Conservation (phyloP, 1,140 invertebrate species). For the Melanaphis sacchari region DNA sequence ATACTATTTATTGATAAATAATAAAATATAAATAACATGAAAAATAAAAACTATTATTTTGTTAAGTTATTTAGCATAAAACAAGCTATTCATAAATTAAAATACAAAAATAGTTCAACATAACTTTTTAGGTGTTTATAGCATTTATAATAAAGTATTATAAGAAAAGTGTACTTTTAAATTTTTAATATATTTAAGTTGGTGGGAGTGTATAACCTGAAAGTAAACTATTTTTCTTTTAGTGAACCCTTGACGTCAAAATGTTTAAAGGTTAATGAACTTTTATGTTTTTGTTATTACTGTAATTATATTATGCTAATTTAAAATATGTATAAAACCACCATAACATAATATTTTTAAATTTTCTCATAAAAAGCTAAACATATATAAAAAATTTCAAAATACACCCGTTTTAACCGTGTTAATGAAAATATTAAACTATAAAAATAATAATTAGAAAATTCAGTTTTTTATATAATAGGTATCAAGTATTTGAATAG, state of each 20-base stretch:
- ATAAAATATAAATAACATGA: too few relatives aligned
- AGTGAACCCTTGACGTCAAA: neutral
- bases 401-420: neutral
- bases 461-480: neutral
- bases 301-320: constrained; percentile 22
- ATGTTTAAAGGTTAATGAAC: neutral
- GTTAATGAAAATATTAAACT: neutral
- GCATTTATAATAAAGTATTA: neutral
- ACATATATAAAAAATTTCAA: neutral
- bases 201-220: neutral
- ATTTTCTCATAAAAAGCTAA: neutral
- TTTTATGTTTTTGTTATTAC: neutral
- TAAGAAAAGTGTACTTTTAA: neutral
- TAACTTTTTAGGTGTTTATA: neutral
- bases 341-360: neutral
- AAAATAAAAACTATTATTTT: too few relatives aligned
- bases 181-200: neutral
- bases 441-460: neutral
- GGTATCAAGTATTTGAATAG: neutral
- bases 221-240: neutral
- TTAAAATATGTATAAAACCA: neutral
- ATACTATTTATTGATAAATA: too few relatives aligned
- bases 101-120: neutral
- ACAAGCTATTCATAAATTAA: neutral
- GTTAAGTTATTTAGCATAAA: neutral